Evolutionary conservation across 2,113 vertebrate genomes (phyloP), one percentile per base, ranked within the genome.

Genomic region (Xyliphius kryptos): DNA sequence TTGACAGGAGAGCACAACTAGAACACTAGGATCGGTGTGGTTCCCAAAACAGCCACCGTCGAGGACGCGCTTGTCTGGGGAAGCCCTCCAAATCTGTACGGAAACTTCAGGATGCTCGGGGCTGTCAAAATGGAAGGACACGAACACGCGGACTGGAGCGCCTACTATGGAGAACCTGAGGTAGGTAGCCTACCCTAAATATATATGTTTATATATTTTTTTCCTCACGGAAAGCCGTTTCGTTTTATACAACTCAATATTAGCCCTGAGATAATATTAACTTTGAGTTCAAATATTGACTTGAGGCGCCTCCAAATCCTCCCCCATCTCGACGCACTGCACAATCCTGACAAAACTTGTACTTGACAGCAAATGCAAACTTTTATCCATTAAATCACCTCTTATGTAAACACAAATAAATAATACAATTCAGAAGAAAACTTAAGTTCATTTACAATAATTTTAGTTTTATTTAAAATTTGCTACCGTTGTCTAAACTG

Each of bases 41-140:
- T 82, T 81, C 81, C 77, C 74, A n/a, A 70, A 79, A 78, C 56
- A 74, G 49, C 63, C 72, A 57, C 61, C 40, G 37, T 49, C 46
- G 38, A 85, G 82, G 78, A 76, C 71, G 80, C 83, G 81, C 81
- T 82, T 81, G 81, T 79, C 80, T 78, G 82, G 79, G 82, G 79
- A 85, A 80, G 81, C 81, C 75, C 73, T 83, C 74, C 78, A 76
- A 86, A 85, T 88, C 87, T 91, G 80, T 82, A 80, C 48, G 70
- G 64, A 67, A 72, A 81, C 85, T 90, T 94, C 92, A 97, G 91
- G 91, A 97, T 97, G 93, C 92, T 97, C 79, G 93, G 94, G 89
- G 92, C 94, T 82, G 94, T 97, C 90, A 97, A 97, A 93, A 97
- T 97, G 93, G 93, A 97, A 93, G 93, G 93, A 90, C 94, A 97